phyloP scores from a whole-genome alignment of 2,797 vertebrate species.

The Tiaroga cobitis region DNA sequence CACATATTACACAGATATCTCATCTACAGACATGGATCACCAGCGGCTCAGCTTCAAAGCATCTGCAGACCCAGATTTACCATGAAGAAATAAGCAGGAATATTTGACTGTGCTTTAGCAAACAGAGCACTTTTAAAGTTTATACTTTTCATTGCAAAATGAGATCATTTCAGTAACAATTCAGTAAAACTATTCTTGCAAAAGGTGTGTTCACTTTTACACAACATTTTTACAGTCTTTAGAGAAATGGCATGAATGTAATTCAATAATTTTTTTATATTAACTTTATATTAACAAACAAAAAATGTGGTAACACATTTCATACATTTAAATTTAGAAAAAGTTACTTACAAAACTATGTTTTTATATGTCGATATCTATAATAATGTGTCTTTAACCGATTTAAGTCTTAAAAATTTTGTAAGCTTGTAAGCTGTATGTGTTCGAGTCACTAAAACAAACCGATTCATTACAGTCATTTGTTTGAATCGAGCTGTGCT shows the following conservation, averaged over 20 bases:
- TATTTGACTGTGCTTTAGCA: not conserved
- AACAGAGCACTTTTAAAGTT: not conserved
- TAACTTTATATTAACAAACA: not conserved
- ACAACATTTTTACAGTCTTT: not conserved
- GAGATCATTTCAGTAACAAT: not conserved
- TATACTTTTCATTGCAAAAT: not conserved
- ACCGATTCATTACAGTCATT: not conserved
- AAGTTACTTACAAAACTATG: not conserved
- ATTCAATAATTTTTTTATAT: not conserved
- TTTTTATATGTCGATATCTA: not conserved
- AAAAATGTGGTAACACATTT: not conserved
- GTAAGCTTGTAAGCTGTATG: not conserved
- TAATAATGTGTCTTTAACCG: not conserved
- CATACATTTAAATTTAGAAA: not conserved
- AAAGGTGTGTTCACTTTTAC: not conserved
- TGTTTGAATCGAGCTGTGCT: not conserved
- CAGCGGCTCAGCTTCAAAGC: conserved; percentile 33
- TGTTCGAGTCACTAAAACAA: not conserved
- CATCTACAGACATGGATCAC: conserved; percentile 61
- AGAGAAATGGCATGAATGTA: not conserved
- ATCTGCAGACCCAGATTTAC: not conserved
- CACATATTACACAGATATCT: conserved; percentile 64
- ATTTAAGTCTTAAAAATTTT: not conserved
- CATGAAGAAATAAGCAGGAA: not conserved
- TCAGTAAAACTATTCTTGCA: not conserved